Evolutionary conservation across 2,797 vertebrate species (phyloP).

Genomic region (Babyrousa celebensis): DNA sequence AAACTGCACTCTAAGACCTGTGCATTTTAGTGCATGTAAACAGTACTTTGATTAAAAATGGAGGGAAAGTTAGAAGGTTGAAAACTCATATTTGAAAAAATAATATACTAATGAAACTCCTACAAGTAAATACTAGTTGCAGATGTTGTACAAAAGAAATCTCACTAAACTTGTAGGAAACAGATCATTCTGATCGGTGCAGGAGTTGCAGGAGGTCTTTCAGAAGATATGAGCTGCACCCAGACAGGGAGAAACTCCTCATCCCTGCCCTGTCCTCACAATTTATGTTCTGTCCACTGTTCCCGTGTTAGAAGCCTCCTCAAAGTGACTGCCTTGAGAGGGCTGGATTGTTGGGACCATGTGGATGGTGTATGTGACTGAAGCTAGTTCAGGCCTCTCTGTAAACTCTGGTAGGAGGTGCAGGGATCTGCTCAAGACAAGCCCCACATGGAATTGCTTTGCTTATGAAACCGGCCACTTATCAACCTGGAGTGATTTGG

Average conservation of each 20-base stretch:
- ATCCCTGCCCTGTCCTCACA: not conserved
- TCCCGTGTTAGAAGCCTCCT: not conserved
- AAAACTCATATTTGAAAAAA: not conserved
- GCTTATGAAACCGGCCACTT: not conserved
- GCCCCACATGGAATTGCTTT: not conserved
- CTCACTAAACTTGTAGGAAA: not conserved
- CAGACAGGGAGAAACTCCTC: not conserved
- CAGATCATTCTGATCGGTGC: not conserved
- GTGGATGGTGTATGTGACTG: not conserved
- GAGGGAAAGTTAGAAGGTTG: not conserved
- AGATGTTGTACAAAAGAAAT: not conserved
- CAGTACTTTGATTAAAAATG: not conserved
- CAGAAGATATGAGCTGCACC: not conserved
- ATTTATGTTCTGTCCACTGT: not conserved
- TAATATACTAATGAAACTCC: not conserved
- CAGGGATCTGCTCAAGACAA: not conserved
- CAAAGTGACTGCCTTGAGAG: not conserved
- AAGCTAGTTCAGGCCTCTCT: not conserved
- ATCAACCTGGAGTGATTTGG: not conserved
- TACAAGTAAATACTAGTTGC: not conserved
- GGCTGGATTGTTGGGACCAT: not conserved
- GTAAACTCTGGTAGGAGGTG: not conserved
- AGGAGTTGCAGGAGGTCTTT: not conserved
- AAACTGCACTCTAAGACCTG: not conserved
- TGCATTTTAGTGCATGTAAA: not conserved